A percentile compares a stretch with the other conserved stretches of the same genome.
Conservation (phyloP, 2,797 vertebrate genomes). For the Myotis myotis region DNA sequence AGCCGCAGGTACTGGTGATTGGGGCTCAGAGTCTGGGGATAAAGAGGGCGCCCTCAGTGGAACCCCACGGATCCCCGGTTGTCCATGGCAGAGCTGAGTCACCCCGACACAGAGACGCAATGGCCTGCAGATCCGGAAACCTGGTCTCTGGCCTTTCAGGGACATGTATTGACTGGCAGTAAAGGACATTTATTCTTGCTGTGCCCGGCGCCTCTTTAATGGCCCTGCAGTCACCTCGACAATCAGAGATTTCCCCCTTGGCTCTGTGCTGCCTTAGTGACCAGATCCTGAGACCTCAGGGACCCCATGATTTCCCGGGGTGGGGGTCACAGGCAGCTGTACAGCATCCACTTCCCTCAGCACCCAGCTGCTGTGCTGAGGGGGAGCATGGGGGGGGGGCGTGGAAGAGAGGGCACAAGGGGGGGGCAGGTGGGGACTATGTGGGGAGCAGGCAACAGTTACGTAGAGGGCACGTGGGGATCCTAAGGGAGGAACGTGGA, state of each 20-base stretch:
- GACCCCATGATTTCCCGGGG: rapidly evolving
- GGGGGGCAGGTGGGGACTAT: neutral
- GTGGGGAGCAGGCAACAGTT: neutral
- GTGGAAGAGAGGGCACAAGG: neutral
- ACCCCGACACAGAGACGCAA: neutral
- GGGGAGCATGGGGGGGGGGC: neutral
- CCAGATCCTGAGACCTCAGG: neutral
- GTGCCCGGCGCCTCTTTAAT: neutral
- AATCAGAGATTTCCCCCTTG: neutral
- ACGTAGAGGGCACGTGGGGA: neutral
- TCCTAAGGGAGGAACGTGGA: neutral
- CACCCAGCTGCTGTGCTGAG: rapidly evolving
- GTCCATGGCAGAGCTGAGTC: rapidly evolving
- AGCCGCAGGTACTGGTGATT: rapidly evolving
- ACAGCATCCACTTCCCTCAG: neutral
- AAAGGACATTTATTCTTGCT: neutral
- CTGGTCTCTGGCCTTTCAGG: neutral
- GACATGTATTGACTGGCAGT: neutral
- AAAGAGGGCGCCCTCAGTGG: rapidly evolving
- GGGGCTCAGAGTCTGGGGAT: too few relatives aligned
- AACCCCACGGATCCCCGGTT: rapidly evolving
- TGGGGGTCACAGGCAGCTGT: neutral
- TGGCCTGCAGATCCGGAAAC: neutral
- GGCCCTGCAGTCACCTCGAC: neutral
- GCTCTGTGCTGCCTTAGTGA: neutral